Evolutionary conservation across 1,140 invertebrate genomes (phyloP), one percentile per base, ranked within the genome.

Genomic region (Bombus polaris): DNA sequence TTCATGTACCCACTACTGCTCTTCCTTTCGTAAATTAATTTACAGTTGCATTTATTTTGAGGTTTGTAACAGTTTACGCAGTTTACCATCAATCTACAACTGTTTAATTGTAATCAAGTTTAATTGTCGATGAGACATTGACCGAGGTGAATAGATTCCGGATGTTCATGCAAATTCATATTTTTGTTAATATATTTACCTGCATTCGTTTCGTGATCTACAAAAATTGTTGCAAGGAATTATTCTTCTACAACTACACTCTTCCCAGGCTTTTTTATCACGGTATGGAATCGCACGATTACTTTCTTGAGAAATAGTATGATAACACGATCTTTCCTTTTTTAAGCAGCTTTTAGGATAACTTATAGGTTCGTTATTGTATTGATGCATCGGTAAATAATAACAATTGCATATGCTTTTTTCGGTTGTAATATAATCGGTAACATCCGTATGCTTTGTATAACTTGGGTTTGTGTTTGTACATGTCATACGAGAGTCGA

Each of bases 281-380:
- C 37, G n/a, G 3, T n/a, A 68, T 18, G 13, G 15, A 35, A 5
- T 44, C 15, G 74, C 15, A 25, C 28, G 12, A 71, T 12, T 62
- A 28, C 6, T 84, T n/a, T 79, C 76, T 32, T 37, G 53, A 37
- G 83, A 62, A 25, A 44, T 59, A 1, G 37, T 28, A 12, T 22
- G n/a, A 65, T 6, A 42, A 32, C 81, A 86, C 39, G 32, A 62
- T n/a, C 73, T 82, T 9, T 82, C 70, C 32, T n/a, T 79, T 32
- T 86, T 89, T 22, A 86, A 75, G 37, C 83, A 86, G 37, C 70
- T 86, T 37, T 88, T 88, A 9, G 68, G 44, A 13, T 89, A 35
- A 32, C 28, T 72, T 12, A 22, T 44, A 9, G 59, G 39, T 25
- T 37, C 39, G 59, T 66, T 62, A 18, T 9, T 68, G 32, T 44